Percentiles rank a stretch among this genome's conserved stretches.
phyloP scores from a whole-genome alignment of 2,113 vertebrate genomes.

The Gymnorhina tibicen region DNA sequence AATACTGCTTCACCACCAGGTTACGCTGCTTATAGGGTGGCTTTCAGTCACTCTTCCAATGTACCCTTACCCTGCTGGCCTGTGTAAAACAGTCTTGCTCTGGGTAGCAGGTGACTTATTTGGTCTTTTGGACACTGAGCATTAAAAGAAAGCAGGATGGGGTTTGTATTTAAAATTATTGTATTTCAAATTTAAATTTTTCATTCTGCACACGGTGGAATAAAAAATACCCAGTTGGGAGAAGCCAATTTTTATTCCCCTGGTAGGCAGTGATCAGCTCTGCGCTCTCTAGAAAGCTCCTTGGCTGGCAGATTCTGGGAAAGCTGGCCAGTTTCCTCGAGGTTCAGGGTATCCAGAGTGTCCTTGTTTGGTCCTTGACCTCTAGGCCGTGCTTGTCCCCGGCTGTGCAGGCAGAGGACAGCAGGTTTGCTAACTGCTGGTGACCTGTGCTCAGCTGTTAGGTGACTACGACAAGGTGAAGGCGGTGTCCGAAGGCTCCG shows the following conservation, averaged over 20 bases:
- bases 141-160: neutral
- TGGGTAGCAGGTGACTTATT: neutral
- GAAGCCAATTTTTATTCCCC: neutral
- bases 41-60: neutral
- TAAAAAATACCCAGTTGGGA: neutral
- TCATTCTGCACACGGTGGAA: neutral
- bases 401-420: neutral
- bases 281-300: neutral
- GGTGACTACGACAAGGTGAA: slow-evolving; percentile 97
- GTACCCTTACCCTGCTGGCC: neutral
- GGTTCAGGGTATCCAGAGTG: neutral
- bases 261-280: neutral
- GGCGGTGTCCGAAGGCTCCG: slow-evolving; percentile 90
- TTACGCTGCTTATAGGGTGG: neutral
- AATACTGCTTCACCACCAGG: neutral
- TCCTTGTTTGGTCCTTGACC: neutral
- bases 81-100: neutral
- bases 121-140: neutral
- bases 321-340: neutral
- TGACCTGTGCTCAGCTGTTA: slow-evolving; percentile 79
- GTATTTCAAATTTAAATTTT: neutral
- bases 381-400: neutral
- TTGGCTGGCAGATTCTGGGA: neutral
- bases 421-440: neutral
- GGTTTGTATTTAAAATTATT: neutral